Percentiles rank a stretch among this genome's conserved stretches.
Conservation (phyloP, 2,113 vertebrate genomes). For the Pterocles burchelli region DNA sequence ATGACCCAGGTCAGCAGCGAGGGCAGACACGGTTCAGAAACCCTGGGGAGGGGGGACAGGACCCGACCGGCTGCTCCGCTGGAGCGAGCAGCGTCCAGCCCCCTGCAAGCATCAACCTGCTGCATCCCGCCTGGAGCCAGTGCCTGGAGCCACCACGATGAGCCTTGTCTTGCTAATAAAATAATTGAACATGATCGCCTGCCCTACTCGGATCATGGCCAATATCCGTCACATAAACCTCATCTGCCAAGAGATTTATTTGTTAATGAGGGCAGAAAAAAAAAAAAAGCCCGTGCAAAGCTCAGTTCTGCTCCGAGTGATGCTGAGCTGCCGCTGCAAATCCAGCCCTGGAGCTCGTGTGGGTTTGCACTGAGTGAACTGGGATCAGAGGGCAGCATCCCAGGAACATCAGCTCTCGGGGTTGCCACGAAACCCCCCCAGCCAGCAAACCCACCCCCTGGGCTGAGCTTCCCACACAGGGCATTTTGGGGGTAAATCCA, state of each 20-base stretch:
- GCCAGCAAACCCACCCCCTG: neutral
- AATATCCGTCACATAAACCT: neutral
- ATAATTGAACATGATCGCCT: neutral
- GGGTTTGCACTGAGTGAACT: neutral
- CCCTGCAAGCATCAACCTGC: neutral
- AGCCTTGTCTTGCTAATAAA: neutral
- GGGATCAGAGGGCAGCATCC: neutral
- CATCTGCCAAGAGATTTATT: neutral
- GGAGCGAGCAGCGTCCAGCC: neutral
- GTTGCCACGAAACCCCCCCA: neutral
- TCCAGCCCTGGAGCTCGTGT: fast-evolving
- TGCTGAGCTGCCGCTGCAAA: neutral
- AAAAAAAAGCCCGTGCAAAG: fast-evolving
- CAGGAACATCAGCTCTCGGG: neutral
- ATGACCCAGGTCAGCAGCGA: neutral
- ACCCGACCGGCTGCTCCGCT: fast-evolving
- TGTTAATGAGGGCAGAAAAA: neutral
- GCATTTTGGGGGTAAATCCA: neutral
- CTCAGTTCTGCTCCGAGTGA: neutral
- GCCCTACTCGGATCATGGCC: neutral
- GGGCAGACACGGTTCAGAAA: neutral
- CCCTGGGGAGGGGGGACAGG: too few species aligned
- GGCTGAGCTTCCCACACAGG: neutral
- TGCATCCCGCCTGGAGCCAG: neutral
- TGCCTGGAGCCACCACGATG: fast-evolving